A percentile compares a stretch with the other conserved stretches of the same genome.
Evolutionary conservation across 2,888 invertebrate genomes (phyloP).

Genomic region (Acleris cristana): DNA sequence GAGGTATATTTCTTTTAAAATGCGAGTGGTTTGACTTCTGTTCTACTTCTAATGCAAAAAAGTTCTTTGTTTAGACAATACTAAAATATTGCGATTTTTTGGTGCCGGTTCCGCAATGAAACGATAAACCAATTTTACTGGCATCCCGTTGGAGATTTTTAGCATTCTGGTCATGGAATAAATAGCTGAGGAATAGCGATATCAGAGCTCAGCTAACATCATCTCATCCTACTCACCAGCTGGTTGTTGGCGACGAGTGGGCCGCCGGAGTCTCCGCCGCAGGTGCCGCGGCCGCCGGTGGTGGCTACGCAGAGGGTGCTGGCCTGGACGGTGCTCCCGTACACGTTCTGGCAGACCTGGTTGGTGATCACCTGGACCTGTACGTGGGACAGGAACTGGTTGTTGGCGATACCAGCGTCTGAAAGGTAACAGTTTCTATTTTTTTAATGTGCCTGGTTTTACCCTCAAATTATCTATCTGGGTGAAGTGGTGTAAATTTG

Average conservation of each 20-base stretch:
- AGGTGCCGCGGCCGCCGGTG: conserved; percentile 36
- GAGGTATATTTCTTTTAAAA: no score
- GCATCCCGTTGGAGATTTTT: no score
- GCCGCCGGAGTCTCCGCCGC: conserved; percentile 41
- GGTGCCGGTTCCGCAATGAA: no score
- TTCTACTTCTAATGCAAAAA: no score
- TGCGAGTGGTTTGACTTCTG: no score
- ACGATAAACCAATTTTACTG: no score
- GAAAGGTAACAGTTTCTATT: not conserved
- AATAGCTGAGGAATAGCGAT: not conserved
- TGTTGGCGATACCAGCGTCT: conserved; percentile 47
- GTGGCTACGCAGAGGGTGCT: conserved; percentile 37
- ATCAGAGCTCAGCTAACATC: not conserved
- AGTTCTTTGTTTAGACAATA: no score
- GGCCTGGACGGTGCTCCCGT: conserved; percentile 1
- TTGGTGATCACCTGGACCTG: conserved; percentile 53
- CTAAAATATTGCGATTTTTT: no score
- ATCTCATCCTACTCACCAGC: conserved; percentile 10
- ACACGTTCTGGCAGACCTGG: conserved; percentile 35
- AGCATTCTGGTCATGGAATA: not conserved
- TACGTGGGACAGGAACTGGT: conserved; percentile 57
- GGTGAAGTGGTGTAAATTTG: no score
- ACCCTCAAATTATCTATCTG: no score
- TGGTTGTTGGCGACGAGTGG: conserved; percentile 29
- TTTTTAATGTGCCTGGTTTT: no score